These are phyloP conservation scores for Chromis chromis DNA, from an alignment of 2,797 vertebrate genomes.

Conservation along the genomic window DNA sequence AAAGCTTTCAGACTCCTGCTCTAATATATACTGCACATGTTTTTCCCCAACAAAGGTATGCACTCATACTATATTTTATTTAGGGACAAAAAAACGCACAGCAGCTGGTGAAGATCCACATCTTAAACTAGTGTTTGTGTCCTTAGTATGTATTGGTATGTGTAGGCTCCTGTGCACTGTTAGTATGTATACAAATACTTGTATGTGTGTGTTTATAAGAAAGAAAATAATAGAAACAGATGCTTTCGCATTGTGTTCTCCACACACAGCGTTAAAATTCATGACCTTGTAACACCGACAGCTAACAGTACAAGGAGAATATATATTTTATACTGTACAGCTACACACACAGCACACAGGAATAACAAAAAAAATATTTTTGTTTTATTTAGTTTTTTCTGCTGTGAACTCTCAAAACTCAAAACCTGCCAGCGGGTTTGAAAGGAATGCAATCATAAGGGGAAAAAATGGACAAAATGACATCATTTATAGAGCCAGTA, in stretches of 20 bases:
- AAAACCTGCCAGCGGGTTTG: no score
- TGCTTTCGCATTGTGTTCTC: neutral
- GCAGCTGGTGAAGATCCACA: constrained; percentile 10
- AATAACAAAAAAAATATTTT: neutral
- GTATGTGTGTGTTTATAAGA: constrained; percentile 8
- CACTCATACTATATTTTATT: constrained; percentile 79
- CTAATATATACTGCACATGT: constrained; percentile 52
- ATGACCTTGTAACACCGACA: constrained; percentile 17
- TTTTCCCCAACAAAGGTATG: constrained; percentile 65
- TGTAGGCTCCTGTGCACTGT: constrained; percentile 29
- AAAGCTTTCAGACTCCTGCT: constrained; percentile 80
- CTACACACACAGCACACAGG: neutral
- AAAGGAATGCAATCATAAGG: no score
- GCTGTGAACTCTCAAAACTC: neutral
- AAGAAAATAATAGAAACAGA: neutral
- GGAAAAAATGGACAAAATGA: no score
- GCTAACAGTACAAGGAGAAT: neutral
- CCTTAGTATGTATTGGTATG: constrained; percentile 6
- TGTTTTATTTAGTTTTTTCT: neutral
- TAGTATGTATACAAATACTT: neutral
- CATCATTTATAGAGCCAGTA: no score
- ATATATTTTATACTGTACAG: neutral
- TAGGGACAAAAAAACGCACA: constrained; percentile 26
- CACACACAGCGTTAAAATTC: neutral
- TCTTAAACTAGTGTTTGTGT: constrained; percentile 42